These are phyloP conservation scores for Xestia rhomboidea DNA, from an alignment of 2,888 invertebrate species.

Conservation along the genomic window DNA sequence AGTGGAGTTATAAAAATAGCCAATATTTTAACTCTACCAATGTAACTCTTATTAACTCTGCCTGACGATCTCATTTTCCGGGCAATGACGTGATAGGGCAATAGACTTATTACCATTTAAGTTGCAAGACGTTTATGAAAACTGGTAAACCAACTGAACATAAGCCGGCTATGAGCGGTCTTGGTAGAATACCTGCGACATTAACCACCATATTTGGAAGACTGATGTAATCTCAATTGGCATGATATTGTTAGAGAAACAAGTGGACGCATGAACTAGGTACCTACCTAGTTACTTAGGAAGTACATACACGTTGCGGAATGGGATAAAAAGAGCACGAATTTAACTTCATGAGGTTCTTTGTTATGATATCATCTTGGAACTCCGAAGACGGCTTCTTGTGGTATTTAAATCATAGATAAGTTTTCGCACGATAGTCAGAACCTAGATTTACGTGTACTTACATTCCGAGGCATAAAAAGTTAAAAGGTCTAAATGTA, in stretches of 20 bases:
- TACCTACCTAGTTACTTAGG: background rate
- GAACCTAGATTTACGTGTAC: background rate
- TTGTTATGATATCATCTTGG: slow-evolving; percentile 36
- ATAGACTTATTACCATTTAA: background rate
- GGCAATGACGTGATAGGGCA: background rate
- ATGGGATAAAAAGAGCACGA: slow-evolving; percentile 29
- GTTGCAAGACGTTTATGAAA: background rate
- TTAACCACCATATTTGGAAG: slow-evolving; percentile 16
- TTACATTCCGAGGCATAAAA: slow-evolving; percentile 17
- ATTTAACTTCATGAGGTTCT: slow-evolving; percentile 9
- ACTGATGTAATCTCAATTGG: slow-evolving; percentile 33
- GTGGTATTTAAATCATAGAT: slow-evolving; percentile 39
- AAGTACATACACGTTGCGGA: background rate
- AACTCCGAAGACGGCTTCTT: slow-evolving; percentile 14
- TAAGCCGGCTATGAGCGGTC: background rate
- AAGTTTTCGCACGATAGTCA: slow-evolving; percentile 17
- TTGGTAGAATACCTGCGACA: background rate
- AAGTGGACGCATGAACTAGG: slow-evolving; percentile 5
- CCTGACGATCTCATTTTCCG: background rate
- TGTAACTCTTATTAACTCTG: too few relatives aligned
- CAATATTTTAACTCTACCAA: background rate
- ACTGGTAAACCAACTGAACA: background rate
- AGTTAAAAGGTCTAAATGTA: background rate
- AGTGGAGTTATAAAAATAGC: background rate
- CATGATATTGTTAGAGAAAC: slow-evolving; percentile 4